These are phyloP conservation scores for Glaucomys volans DNA, from an alignment of 2,113 vertebrate genomes.

Conservation along the genomic window DNA sequence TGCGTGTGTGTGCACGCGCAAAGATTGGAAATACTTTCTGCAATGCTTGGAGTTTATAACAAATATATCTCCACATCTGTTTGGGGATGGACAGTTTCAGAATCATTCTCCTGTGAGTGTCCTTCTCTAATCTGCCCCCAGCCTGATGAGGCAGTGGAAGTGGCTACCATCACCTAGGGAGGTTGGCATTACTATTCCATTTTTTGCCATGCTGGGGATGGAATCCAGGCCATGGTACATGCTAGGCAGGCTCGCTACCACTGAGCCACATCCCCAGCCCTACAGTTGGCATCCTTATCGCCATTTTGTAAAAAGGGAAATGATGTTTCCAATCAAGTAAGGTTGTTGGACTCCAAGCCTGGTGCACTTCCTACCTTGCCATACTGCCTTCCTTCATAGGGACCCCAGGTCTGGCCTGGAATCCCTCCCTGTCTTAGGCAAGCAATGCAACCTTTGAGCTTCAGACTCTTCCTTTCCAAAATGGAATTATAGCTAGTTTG, in stretches of 20 bases:
- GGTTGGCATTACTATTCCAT: neutral
- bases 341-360: neutral
- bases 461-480: neutral
- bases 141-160: neutral
- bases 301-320: neutral
- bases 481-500: neutral
- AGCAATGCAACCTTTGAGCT: neutral
- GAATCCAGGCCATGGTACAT: too few species aligned
- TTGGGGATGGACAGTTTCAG: neutral
- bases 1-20: neutral
- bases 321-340: neutral
- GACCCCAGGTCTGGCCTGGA: neutral
- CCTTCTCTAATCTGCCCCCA: neutral
- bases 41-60: neutral
- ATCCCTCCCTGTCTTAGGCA: neutral
- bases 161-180: neutral
- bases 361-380: neutral
- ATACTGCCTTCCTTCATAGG: neutral
- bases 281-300: fast-evolving
- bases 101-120: neutral
- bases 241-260: neutral
- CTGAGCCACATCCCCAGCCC: neutral
- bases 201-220: neutral
- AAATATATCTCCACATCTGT: neutral
- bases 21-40: neutral